A percentile compares a stretch with the other conserved stretches of the same genome.
Evolutionary conservation across 2,888 invertebrate genomes (phyloP).

Genomic region (Cosmopolites sordidus): DNA sequence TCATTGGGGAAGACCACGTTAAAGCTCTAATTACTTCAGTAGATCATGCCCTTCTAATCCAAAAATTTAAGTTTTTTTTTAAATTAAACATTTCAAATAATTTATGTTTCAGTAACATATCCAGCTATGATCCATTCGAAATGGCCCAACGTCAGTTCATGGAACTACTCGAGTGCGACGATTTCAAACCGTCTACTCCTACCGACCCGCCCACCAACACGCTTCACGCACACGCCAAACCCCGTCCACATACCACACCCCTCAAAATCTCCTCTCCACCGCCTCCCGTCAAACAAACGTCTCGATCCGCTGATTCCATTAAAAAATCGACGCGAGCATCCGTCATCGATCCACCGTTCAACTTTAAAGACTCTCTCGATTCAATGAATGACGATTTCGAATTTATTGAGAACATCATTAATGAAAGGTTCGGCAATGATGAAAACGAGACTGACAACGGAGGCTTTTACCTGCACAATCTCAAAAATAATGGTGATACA

Average conservation of each 20-base stretch:
- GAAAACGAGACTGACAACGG: slow-evolving; percentile 22
- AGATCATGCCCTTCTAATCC: no score
- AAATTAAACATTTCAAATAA: no score
- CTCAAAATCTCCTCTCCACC: slow-evolving; percentile 19
- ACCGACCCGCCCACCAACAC: slow-evolving; percentile 38
- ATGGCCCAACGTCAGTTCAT: slow-evolving; percentile 78
- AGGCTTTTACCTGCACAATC: slow-evolving; percentile 25
- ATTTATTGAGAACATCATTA: slow-evolving; percentile 44
- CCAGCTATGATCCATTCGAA: slow-evolving; percentile 71
- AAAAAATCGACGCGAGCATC: slow-evolving; percentile 41
- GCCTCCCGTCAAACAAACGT: slow-evolving; percentile 18
- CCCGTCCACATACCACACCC: slow-evolving; percentile 46
- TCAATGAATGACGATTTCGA: slow-evolving; percentile 42
- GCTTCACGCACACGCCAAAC: background rate
- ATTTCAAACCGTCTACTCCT: slow-evolving; percentile 47
- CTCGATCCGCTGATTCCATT: slow-evolving; percentile 22
- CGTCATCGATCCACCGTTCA: slow-evolving; percentile 48
- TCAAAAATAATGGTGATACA: slow-evolving; percentile 22
- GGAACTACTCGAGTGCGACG: slow-evolving; percentile 70
- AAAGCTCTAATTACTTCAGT: no score
- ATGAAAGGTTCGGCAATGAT: slow-evolving; percentile 32
- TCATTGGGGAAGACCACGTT: no score
- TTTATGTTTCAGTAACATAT: slow-evolving; percentile 33
- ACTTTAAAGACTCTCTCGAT: slow-evolving; percentile 45
- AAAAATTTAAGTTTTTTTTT: no score